A percentile compares a stretch with the other conserved stretches of the same genome.
Evolutionary conservation across 2,797 vertebrate species (phyloP).

Genomic region (Myoxocephalus aenaeus): DNA sequence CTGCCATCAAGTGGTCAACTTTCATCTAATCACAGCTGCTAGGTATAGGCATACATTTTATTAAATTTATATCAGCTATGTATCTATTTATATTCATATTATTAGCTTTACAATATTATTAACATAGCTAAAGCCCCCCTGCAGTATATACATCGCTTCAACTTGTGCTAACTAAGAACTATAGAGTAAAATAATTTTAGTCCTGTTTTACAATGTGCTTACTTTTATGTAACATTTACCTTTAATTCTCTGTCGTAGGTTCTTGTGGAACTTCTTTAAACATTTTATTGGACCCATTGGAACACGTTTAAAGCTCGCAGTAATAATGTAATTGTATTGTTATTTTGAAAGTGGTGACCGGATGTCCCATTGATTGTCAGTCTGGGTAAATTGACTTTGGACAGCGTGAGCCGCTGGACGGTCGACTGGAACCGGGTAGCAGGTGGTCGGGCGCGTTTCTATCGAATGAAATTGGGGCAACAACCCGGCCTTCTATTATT

Average conservation of each 20-base stretch:
- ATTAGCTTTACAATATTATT: neutral
- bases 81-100: neutral
- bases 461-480: too few relatives aligned
- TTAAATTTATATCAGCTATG: too few relatives aligned
- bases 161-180: neutral
- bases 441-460: too few relatives aligned
- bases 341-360: slow-evolving; percentile 64
- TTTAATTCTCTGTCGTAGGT: neutral
- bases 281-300: too few relatives aligned
- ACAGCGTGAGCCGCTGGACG: slow-evolving; percentile 8
- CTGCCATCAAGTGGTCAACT: slow-evolving; percentile 40
- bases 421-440: too few relatives aligned
- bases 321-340: neutral
- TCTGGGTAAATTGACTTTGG: neutral
- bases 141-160: neutral
- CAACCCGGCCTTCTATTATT: too few relatives aligned
- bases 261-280: neutral
- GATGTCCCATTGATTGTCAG: slow-evolving; percentile 15
- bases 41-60: neutral
- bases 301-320: neutral
- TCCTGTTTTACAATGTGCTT: neutral
- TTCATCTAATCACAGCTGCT: neutral
- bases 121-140: neutral
- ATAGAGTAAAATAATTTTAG: neutral
- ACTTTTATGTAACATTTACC: neutral